Evolutionary conservation across 1,140 invertebrate genomes (phyloP).

Genomic region (Rhagoletis zephyria): DNA sequence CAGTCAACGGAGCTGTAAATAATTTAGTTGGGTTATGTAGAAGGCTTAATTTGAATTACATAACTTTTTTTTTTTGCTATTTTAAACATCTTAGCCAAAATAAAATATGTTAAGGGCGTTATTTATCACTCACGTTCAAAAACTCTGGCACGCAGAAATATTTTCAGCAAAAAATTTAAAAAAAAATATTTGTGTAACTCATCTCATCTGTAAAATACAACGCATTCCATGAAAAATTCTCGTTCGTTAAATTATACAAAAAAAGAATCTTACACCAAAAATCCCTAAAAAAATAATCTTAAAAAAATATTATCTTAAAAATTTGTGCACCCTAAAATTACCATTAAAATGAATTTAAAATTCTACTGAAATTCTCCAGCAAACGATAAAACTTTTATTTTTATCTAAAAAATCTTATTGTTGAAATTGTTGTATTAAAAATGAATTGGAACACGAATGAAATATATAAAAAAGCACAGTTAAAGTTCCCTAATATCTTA

Average conservation of each 20-base stretch:
- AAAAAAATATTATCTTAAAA: neutral
- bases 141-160: neutral
- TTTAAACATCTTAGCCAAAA: no score
- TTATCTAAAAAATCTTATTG: slow-evolving; percentile 17
- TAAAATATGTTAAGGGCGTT: no score
- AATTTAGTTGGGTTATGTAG: no score
- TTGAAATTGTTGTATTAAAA: neutral
- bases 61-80: no score
- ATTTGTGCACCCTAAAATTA: slow-evolving; percentile 13
- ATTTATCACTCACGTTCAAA: no score
- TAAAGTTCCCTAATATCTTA: neutral
- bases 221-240: no score
- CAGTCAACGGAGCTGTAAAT: no score
- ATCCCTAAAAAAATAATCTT: no score
- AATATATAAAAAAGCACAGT: neutral
- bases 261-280: no score
- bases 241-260: no score
- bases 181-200: neutral
- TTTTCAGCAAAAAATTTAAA: neutral
- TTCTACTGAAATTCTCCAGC: slow-evolving; percentile 7
- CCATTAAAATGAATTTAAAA: slow-evolving; percentile 1
- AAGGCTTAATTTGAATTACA: no score
- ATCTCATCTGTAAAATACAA: neutral
- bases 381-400: neutral
- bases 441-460: neutral